These are phyloP conservation scores for Strigamia crassipes DNA, from an alignment of 2,888 invertebrate genomes.

Conservation along the genomic window DNA sequence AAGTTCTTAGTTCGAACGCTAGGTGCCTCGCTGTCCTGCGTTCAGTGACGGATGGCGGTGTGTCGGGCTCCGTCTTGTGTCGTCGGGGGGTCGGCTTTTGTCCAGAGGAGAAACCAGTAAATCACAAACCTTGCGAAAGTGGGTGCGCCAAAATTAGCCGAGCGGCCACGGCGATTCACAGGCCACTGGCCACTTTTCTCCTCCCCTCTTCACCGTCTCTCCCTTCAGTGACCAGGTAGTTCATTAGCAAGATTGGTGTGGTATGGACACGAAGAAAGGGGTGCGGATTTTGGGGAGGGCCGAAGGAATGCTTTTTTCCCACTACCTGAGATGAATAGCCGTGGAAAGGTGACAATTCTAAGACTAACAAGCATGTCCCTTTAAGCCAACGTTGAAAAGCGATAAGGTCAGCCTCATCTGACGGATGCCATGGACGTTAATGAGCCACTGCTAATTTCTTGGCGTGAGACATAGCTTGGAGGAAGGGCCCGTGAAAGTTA, in stretches of 20 bases:
- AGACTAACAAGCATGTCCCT: slow-evolving; percentile 22
- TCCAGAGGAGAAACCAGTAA: slow-evolving; percentile 22
- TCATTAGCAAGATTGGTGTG: slow-evolving; percentile 32
- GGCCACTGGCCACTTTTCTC: slow-evolving; percentile 20
- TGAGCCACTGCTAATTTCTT: slow-evolving; percentile 31
- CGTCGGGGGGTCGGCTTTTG: slow-evolving; percentile 25
- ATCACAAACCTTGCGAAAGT: background rate
- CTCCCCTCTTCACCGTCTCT: background rate
- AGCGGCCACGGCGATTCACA: slow-evolving; percentile 29
- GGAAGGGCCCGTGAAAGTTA: background rate
- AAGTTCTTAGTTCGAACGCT: background rate
- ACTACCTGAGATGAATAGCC: slow-evolving; percentile 6
- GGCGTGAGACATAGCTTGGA: background rate
- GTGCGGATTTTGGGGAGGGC: slow-evolving; percentile 2
- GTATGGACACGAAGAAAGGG: slow-evolving; percentile 28
- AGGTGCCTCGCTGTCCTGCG: background rate
- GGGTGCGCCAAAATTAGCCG: slow-evolving; percentile 33
- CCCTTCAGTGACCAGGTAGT: slow-evolving; percentile 13
- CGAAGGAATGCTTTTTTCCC: slow-evolving; percentile 18
- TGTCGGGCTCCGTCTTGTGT: background rate
- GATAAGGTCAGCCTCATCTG: background rate
- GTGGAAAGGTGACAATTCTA: slow-evolving; percentile 31
- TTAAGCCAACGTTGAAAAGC: background rate
- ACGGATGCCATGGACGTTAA: background rate
- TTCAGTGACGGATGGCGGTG: background rate